Percentiles rank a stretch among this genome's conserved stretches.
phyloP scores from a whole-genome alignment of 2,888 invertebrate species.

The Leuctra nigra region DNA sequence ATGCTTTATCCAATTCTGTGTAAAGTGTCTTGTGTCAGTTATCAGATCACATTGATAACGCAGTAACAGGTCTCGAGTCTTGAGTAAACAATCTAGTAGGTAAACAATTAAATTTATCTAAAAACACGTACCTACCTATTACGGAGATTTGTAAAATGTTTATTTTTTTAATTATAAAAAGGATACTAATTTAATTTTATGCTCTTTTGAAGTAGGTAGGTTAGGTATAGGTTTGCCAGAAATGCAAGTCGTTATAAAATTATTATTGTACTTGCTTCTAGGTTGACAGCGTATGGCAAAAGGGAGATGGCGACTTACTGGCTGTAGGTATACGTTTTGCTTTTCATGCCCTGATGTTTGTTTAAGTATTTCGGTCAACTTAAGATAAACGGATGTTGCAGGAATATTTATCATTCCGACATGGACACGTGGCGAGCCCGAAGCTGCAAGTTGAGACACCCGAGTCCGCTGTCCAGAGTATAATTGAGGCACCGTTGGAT shows the following conservation, averaged over 20 bases:
- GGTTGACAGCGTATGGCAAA: slow-evolving; percentile 37
- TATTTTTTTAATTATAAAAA: too few species aligned
- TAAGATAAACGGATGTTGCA: slow-evolving; percentile 24
- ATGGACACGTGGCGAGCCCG: slow-evolving; percentile 64
- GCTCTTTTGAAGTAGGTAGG: too few species aligned
- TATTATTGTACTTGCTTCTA: slow-evolving; percentile 28
- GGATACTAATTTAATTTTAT: too few species aligned
- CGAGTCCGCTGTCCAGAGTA: slow-evolving; percentile 60
- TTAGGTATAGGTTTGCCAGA: not conserved
- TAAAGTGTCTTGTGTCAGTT: too few species aligned
- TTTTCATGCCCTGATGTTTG: not conserved
- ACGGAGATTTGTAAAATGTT: too few species aligned
- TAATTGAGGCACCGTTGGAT: slow-evolving; percentile 64
- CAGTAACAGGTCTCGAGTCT: too few species aligned
- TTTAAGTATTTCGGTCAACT: not conserved
- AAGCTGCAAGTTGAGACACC: slow-evolving; percentile 64
- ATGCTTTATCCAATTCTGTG: too few species aligned
- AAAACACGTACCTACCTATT: too few species aligned
- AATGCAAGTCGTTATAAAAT: not conserved
- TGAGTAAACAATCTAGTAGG: too few species aligned
- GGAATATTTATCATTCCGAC: slow-evolving; percentile 55
- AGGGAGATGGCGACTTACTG: slow-evolving; percentile 37
- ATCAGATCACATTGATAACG: too few species aligned
- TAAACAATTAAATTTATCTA: too few species aligned
- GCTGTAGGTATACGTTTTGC: slow-evolving; percentile 35